Evolutionary conservation across 2,797 vertebrate genomes (phyloP), one percentile per base, ranked within the genome.

Genomic region (Clamator glandarius): DNA sequence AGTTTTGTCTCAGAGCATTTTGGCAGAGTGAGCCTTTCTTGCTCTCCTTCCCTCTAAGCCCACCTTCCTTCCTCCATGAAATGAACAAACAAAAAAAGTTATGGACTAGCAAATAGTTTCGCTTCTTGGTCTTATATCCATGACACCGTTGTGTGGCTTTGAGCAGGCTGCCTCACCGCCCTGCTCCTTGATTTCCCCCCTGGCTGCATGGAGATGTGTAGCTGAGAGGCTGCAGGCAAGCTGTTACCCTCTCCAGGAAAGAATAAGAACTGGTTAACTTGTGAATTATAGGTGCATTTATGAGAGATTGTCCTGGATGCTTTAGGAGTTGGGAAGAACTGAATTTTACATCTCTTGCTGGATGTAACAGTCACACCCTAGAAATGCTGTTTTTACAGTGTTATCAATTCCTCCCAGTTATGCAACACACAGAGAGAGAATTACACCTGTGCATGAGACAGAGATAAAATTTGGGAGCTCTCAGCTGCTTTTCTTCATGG

Each of bases 41-140:
- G 28, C 55, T 68, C 69, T 84, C 24, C 52, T 87, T 92, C 25
- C 46, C n/a, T 95, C 91, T 96, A 96, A 94, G 73, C 92, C 94
- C 93, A 48, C 50, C 84, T 95, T 97, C 93, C 97, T 97, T 97
- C 96, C 96, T 96, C 97, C 88, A 52, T 13, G 55, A 84, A 77
- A 67, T 19, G 12, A 85, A 55, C 19, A 77, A 87, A 25, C 39
- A 24, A n/a, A 58, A 48, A 41, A 50, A 23, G 8, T 42, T 31
- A 83, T 74, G 58, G 35, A 54, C 24, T 17, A 70, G 55, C 23
- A 75, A 75, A 73, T 1, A 44, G n/a, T 31, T 74, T 70, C 41
- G 21, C 24, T 81, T 55, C 16, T 29, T 11, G 3, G 24, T 41
- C 18, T 67, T 72, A 3, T 4, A 62, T 17, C 20, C 55, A 25